phyloP scores from a whole-genome alignment of 2,888 invertebrate species.

The Mantis religiosa region DNA sequence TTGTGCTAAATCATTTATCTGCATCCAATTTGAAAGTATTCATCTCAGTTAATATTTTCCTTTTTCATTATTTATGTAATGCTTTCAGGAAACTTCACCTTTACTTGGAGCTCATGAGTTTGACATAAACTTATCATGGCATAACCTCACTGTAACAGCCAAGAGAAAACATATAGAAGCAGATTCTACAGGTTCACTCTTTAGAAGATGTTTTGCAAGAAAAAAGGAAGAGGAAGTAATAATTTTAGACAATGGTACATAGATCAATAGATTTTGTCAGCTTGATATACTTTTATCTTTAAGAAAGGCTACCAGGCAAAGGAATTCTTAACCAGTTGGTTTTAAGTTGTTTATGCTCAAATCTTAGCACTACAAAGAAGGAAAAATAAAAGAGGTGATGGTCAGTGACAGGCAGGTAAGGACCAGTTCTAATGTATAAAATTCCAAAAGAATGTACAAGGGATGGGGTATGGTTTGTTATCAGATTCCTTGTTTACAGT shows the following conservation, averaged over 20 bases:
- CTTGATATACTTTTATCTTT: no score
- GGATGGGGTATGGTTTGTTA: no score
- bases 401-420: no score
- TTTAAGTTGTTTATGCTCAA: no score
- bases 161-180: neutral
- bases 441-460: no score
- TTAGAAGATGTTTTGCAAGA: neutral
- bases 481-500: no score
- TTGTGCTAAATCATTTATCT: neutral
- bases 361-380: no score
- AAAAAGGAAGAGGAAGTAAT: neutral
- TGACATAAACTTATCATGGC: slow-evolving; percentile 4
- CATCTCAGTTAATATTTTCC: neutral
- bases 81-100: neutral
- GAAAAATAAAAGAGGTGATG: no score
- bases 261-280: no score
- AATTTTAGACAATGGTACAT: slow-evolving; percentile 3
- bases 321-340: no score
- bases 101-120: neutral
- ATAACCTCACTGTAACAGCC: neutral
- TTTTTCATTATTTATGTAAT: neutral
- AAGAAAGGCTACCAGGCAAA: no score
- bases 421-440: no score
- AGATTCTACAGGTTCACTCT: neutral
- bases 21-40: neutral